These are phyloP conservation scores for Latrodectus elegans DNA, from an alignment of 2,888 invertebrate species.

Conservation along the genomic window DNA sequence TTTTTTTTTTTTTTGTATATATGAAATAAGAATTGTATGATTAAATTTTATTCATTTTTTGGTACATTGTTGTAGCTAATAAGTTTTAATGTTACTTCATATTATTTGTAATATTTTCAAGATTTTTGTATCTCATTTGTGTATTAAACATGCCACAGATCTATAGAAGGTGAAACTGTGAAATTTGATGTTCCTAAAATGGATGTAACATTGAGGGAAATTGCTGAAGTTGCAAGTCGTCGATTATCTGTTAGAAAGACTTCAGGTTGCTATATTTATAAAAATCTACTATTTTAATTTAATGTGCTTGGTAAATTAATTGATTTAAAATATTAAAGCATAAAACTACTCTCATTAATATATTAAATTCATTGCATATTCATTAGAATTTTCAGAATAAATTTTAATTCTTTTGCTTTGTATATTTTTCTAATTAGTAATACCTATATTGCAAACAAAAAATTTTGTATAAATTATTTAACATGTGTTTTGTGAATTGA, in stretches of 20 bases:
- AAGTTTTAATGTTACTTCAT: neutral
- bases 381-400: no score
- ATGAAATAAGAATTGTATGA: neutral
- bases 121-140: slow-evolving; percentile 10
- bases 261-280: slow-evolving; percentile 17
- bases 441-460: no score
- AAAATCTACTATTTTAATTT: no score
- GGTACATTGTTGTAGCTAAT: neutral
- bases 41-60: neutral
- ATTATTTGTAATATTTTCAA: neutral
- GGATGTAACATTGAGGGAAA: slow-evolving; percentile 68
- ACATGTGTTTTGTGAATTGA: no score
- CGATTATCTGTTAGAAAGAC: slow-evolving; percentile 57
- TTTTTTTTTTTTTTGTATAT: no score
- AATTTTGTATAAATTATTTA: no score
- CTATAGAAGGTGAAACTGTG: slow-evolving; percentile 75
- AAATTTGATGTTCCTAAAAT: slow-evolving; percentile 74
- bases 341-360: no score
- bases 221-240: slow-evolving; percentile 70
- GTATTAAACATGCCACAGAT: slow-evolving; percentile 71
- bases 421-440: no score
- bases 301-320: no score
- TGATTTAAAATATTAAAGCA: no score
- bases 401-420: no score
- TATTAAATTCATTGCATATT: no score